Base-by-base conservation (phyloP, 2,113 vertebrate species). In the Hydrolagus affinis region DNA sequence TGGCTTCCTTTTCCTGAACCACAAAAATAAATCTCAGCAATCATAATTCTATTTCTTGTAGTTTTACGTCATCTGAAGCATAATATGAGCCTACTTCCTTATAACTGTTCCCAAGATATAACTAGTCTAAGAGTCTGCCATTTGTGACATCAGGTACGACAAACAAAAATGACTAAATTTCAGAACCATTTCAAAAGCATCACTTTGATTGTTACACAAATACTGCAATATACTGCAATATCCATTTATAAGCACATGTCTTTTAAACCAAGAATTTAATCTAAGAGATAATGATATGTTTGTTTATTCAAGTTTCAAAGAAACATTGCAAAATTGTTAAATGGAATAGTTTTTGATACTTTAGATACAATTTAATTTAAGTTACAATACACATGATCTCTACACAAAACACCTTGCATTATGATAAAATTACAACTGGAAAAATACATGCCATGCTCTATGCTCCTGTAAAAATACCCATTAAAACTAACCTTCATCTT, bases 1-100 rank as follows among this genome's bases (percentile, higher is more conserved):
- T 89, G 76, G 85, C 93, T 89, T 97, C 96, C 87, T 95, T 94
- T 85, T 92, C 94, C 97, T 99, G 88, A 86, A 0, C 62, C 32
- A 83, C 32, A 19, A 83, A 32, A 64, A 28, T n/a, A 44, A 8
- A 86, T 70, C 19, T 15, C 2, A 11, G 57, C 8, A 9, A 28
- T 15, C 57, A 21, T 3, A 78, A 60, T 25, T 62, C 60, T 83
- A 28, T 2, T 11, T 23, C 28, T 80, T 80, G 60, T 15, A 64
- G 12, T 25, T 30, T 28, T 9, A 44, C 2, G 44, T 44, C 44
- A 44, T 6, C 44, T 44, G 44, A 44, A 44, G 2, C 44, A 1
- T 44, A 44, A 44, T 44, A 44, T 44, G 44, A 44, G 44, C 44
- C 44, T 44, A 44, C 44, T 44, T 44, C 44, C 6, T 44, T 44